Base-by-base conservation (phyloP, 2,113 vertebrate genomes). In the Myotis brandtii region DNA sequence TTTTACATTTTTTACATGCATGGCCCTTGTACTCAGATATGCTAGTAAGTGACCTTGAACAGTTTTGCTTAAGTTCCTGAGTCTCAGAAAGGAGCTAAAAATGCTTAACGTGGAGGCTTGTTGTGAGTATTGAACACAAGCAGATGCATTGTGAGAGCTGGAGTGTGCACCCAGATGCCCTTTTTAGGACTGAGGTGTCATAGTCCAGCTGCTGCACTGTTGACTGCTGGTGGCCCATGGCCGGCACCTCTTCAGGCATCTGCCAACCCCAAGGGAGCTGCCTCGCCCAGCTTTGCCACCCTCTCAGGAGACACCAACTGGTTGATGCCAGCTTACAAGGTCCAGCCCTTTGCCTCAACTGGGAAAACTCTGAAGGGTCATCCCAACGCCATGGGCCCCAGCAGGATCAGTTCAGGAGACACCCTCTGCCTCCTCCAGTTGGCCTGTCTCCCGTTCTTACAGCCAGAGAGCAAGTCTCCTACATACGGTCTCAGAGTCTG, bases 401-500 rank as follows among this genome's bases (percentile, higher is more conserved):
- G n/a, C 3, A 16, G 34, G 52, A 10, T 8, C 6, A 0, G 43
- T 16, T 13, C 27, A 18, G 34, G 18, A 14, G 12, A 3, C 30
- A 7, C 46, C 0, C 0, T 73, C 50, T 8, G 62, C 43, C 17
- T 6, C 85, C 48, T 3, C 9, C 20, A 30, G 54, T 5, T 52
- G 43, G 37, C 59, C 20, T 27, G 79, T 13, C 30, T 2, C 84
- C 34, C 12, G 0, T 9, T 73, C 52, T 27, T 3, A 5, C 0
- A 6, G 40, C 43, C 2, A 23, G 64, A 75, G 7, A 34, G 0
- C 5, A 21, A 1, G 25, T 10, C 46, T 50, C 18, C 64, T 0
- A 23, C 54, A 0, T 0, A 32, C 0, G 1, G 6, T 2, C 46
- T 66, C 40, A 37, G 66, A 8, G n/a, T n/a, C 21, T 4, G 37